Percentiles rank a stretch among this genome's conserved stretches.
These are phyloP conservation scores for Amphibalanus amphitrite DNA, from an alignment of 1,140 invertebrate species.

Conservation along the genomic window DNA sequence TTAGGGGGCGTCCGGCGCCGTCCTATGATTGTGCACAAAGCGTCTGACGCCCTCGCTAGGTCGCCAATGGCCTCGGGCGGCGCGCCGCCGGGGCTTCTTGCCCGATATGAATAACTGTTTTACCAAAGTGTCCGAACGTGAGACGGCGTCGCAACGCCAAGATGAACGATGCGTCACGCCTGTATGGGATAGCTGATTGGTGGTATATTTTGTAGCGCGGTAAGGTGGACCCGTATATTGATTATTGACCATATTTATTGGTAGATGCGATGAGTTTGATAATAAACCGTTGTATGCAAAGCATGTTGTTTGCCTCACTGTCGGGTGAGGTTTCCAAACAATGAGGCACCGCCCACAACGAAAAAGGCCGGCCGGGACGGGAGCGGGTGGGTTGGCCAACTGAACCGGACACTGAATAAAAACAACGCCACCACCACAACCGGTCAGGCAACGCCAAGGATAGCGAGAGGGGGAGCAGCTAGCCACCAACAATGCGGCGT, in stretches of 20 bases:
- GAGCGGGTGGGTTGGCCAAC: no score
- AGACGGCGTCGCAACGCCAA: background rate
- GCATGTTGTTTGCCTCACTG: no score
- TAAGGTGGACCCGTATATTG: background rate
- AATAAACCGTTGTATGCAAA: background rate
- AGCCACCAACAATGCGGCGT: no score
- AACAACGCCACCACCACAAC: no score
- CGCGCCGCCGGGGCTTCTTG: background rate
- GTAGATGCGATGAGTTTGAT: background rate
- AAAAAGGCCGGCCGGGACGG: no score
- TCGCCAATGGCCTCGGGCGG: background rate
- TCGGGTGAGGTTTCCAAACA: no score
- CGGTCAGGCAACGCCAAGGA: no score
- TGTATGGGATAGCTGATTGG: background rate
- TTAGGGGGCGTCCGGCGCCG: no score
- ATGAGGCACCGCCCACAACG: no score
- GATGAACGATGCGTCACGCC: background rate
- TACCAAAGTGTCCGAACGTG: background rate
- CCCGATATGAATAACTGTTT: background rate
- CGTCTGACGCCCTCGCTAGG: background rate
- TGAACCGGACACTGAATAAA: no score
- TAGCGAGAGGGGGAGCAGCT: no score
- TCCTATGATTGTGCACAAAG: no score
- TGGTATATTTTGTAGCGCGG: background rate
- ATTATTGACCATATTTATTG: background rate